Evolutionary conservation across 1,140 invertebrate genomes (phyloP), one percentile per base, ranked within the genome.

Genomic region (Zaprionus capensis): DNA sequence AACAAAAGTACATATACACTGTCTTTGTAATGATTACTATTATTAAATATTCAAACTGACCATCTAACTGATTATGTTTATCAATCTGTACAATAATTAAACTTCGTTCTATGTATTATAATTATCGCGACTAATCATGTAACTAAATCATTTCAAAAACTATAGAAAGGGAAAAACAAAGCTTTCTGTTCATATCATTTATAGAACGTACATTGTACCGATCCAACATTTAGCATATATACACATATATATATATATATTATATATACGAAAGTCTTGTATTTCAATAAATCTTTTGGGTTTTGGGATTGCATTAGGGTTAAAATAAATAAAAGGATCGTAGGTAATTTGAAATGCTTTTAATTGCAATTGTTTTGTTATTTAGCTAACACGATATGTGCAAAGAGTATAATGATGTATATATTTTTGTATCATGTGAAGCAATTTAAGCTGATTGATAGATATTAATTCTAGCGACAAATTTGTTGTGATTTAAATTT

Each of bases 391-490:
- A 51, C 53, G 53, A 72, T 80, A 73, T 58, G 71, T 62, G 26
- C 68, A 55, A 75, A 87, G 69, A 74, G 53, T 38, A 74, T 69
- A 78, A 53, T 64, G 57, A 53, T 75, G 74, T 81, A 71, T 90
- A 79, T 87, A 84, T 90, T 87, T 84, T 87, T 87, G 28, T 87
- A 88, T 81, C 74, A 68, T 61, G 51, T 55, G 81, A 36, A 62
- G 63, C 70, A 66, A 75, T 63, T 26, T 62, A 55, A 71, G 70
- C 74, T 69, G 76, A 76, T 76, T 69, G 51, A 70, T 90, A 88
- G 85, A 57, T 66, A 72, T 76, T 78, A 87, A 78, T 71, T 85
- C 75, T 87, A 88, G 84, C 78, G 73, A 76, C 22, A 87, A 87
- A 78, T 88, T 81, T 88, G 83, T 81, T 79, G 41, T 46, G 41